Evolutionary conservation across 2,797 vertebrate species (phyloP), one percentile per base, ranked within the genome.

Genomic region (Phataginus tricuspis): DNA sequence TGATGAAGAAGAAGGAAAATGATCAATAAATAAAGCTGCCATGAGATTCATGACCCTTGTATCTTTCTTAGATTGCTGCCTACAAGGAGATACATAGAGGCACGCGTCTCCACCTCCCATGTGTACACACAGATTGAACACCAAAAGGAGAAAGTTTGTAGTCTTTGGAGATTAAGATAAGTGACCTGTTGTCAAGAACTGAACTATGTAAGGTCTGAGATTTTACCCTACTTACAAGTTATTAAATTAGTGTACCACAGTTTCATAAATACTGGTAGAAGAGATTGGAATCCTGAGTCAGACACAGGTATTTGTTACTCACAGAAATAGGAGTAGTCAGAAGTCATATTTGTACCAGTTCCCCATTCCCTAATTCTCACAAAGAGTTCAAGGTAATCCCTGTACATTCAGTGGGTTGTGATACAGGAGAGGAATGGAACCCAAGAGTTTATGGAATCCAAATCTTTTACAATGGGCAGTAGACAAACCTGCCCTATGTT

Each of bases 1-100:
- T 9, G 92, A 95, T 99, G n/a, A n/a, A n/a, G n/a, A 99, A 83
- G 51, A 37, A 8, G 55, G 51, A 16, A 83, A 49, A 5, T n/a
- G 14, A 18, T 39, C 4, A 68, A 66, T 9, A 84, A 97, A 94
- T 87, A 93, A 96, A 91, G 14, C 42, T 77, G 39, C 34, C 57
- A 13, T 96, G 92, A 96, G 66, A 91, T 91, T 88, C 39, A 31
- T 66, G 61, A 77, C 21, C 18, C 27, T 49, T 49, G 25, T 39
- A 21, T 85, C 59, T 86, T 75, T 86, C 83, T 84, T 79, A 31
- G 42, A 66, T 80, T 59, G 18, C 64, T 90, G 51, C 34, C 55
- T 42, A n/a, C 63, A 84, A 13, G 61, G n/a, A 7, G 34, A 34
- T 39, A 37, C 49, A 59, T 2, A 80, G n/a, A 84, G 4, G 19